phyloP scores from a whole-genome alignment of 2,888 invertebrate species.

The Ramazzottius varieornatus region DNA sequence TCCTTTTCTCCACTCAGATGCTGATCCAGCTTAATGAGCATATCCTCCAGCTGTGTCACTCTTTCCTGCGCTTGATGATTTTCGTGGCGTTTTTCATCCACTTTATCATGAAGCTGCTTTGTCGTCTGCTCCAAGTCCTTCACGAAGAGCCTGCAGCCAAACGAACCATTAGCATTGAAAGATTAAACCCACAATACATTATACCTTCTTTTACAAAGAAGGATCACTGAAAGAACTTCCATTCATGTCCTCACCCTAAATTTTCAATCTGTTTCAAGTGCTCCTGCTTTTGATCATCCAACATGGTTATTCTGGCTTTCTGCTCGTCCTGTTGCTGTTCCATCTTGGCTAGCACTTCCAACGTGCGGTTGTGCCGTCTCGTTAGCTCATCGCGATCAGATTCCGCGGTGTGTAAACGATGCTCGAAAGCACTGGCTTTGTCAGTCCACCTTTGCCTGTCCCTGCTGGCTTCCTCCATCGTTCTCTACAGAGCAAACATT shows the following conservation, averaged over 20 bases:
- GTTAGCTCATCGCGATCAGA: background rate
- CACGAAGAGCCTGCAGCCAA: background rate
- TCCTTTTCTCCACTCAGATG: background rate
- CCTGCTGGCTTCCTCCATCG: background rate
- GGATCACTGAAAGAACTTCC: background rate
- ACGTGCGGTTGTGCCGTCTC: background rate
- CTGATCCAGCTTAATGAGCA: background rate
- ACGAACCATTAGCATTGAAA: background rate
- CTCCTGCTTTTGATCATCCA: constrained; percentile 3
- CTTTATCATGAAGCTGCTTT: background rate
- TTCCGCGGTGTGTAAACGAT: background rate
- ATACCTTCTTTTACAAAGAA: background rate
- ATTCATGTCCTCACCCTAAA: background rate
- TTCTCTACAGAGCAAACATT: background rate
- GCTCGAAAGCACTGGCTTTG: background rate
- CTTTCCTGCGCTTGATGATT: background rate
- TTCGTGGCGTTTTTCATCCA: background rate
- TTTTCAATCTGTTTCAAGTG: background rate
- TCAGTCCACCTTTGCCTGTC: background rate
- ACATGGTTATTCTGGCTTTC: background rate
- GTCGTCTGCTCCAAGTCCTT: background rate
- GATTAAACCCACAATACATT: too few species aligned
- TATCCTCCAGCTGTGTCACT: background rate
- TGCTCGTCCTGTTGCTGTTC: background rate
- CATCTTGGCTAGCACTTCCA: background rate